Base-by-base conservation (phyloP, 2,888 invertebrate species). In the Eledone cirrhosa region DNA sequence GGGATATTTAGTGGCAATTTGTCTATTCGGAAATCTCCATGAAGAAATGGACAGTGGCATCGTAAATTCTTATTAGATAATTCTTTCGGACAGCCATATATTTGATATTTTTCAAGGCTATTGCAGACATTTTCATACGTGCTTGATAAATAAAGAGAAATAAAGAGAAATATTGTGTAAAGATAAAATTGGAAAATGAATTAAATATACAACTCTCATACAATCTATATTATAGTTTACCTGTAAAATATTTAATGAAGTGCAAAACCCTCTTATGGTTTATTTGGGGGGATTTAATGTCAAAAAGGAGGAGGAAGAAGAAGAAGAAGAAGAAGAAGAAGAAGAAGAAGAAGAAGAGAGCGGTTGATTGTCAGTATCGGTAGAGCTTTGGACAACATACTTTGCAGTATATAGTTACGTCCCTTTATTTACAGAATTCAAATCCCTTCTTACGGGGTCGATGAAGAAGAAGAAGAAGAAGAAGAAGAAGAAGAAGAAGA, bases 1-100 rank as follows among this genome's bases (percentile, higher is more conserved):
- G 88, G 88, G 79, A 88, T 85, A 83, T 86, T 87, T 33, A 88
- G 78, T 1, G 88, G 85, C 76, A 88, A 83, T 41, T 86, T 84
- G 31, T 82, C 82, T 47, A 88, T 80, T 74, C 80, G 83, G 79
- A 87, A 87, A 65, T 85, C 83, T 31, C 87, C 88, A 13, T 86
- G 85, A 78, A 82, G 82, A 79, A 89, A 86, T 31, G 90, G 90
- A 80, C 90, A 90, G 79, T 86, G 85, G 76, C 90, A 90, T 59
- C 87, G 88, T 22, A 89, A 83, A n/a, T 85, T 84, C 76, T 86
- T 84, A 59, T 86, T 83, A 63, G 81, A 81, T 78, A 90, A 82
- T 24, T 85, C 81, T 41, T 84, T 84, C n/a, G 90, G 90, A 80
- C 90, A 90, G 3, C 87, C 83, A 13, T 82, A 74, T 22, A 80